A percentile compares a stretch with the other conserved stretches of the same genome.
Conservation (phyloP, 1,140 invertebrate species). For the Chymomyza costata region DNA sequence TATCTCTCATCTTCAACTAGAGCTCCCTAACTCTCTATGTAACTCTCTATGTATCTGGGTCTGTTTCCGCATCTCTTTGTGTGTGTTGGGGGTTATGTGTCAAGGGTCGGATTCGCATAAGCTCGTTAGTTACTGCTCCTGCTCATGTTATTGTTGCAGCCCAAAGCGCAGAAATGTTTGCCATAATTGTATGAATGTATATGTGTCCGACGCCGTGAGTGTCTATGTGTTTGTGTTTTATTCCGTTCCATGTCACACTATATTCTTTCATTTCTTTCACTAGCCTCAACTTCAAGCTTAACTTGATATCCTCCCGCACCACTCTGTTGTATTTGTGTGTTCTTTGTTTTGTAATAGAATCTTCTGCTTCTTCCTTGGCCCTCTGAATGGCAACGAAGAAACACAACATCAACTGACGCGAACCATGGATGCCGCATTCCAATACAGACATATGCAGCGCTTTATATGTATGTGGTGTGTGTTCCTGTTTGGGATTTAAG, state of each 20-base stretch:
- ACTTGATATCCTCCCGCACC: background rate
- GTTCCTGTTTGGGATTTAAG: background rate
- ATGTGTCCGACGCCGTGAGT: too few relatives aligned
- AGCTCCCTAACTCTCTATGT: too few relatives aligned
- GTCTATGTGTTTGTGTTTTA: too few relatives aligned
- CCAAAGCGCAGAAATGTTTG: conserved; percentile 52
- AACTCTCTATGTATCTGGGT: background rate
- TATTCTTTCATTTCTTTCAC: background rate
- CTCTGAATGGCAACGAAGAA: conserved; percentile 27
- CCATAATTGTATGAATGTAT: conserved; percentile 56
- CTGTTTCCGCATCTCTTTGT: conserved; percentile 3
- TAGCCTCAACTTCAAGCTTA: too few relatives aligned
- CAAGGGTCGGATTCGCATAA: conserved; percentile 26
- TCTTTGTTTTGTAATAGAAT: conserved; percentile 55
- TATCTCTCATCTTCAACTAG: too few relatives aligned
- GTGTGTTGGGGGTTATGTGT: conserved; percentile 13
- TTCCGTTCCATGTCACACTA: too few relatives aligned
- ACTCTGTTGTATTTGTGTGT: conserved; percentile 6
- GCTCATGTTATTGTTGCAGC: conserved; percentile 28
- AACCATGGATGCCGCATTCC: too few relatives aligned
- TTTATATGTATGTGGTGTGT: background rate
- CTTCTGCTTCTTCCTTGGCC: conserved; percentile 22
- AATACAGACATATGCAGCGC: conserved; percentile 34
- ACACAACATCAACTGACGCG: too few relatives aligned
- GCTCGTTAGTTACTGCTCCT: conserved; percentile 54